Evolutionary conservation across 2,888 invertebrate species (phyloP).

Genomic region (Anoncus sp.): DNA sequence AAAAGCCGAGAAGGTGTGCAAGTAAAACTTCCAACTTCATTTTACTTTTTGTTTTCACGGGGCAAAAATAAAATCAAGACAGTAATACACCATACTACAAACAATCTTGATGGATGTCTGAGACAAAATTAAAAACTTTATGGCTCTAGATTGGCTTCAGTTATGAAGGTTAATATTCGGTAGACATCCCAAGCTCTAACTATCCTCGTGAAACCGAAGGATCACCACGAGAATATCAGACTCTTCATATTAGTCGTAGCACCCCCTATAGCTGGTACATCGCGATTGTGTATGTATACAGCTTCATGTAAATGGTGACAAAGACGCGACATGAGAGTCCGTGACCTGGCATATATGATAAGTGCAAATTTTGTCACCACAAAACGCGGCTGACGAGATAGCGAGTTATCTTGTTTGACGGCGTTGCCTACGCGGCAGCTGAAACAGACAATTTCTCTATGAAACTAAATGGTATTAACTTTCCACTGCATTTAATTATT

Average conservation of each 20-base stretch:
- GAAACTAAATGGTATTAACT: constrained; percentile 64
- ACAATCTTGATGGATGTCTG: too few species aligned
- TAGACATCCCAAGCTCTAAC: too few species aligned
- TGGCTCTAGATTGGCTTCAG: too few species aligned
- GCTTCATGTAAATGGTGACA: background rate
- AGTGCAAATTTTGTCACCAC: constrained; percentile 31
- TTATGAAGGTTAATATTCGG: too few species aligned
- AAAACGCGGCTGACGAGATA: constrained; percentile 54
- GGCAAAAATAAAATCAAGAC: too few species aligned
- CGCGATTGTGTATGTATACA: constrained; percentile 21
- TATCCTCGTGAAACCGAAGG: background rate
- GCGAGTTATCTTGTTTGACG: constrained; percentile 59
- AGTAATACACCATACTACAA: too few species aligned
- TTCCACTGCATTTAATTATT: constrained; percentile 68
- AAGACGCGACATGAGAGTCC: constrained; percentile 7
- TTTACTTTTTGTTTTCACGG: too few species aligned
- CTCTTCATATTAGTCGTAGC: background rate
- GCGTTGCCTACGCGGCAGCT: constrained; percentile 6
- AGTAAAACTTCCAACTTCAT: too few species aligned
- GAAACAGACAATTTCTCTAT: constrained; percentile 28
- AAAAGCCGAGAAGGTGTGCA: too few species aligned
- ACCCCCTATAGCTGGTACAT: constrained; percentile 4
- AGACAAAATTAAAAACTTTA: too few species aligned
- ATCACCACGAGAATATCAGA: background rate
- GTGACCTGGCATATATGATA: constrained; percentile 47